These are phyloP conservation scores for Ammodramus savannarum DNA, from an alignment of 2,113 vertebrate genomes.

Conservation along the genomic window DNA sequence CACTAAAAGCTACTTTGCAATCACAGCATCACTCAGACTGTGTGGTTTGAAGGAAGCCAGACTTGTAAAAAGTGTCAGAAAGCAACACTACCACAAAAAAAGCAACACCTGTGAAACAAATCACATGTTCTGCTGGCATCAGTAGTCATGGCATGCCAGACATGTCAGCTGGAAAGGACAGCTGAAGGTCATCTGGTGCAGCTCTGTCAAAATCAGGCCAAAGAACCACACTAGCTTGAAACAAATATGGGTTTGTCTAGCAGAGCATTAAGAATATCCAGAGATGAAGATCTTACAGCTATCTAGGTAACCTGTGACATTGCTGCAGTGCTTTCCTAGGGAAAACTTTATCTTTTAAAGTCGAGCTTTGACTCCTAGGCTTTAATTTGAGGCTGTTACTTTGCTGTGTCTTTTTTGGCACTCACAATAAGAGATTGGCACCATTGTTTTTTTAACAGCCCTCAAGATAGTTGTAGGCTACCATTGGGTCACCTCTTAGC, in stretches of 20 bases:
- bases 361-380: background rate
- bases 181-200: background rate
- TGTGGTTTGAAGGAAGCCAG: background rate
- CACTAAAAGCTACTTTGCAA: background rate
- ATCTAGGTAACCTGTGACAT: background rate
- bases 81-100: background rate
- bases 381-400: background rate
- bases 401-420: background rate
- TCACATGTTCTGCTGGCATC: background rate
- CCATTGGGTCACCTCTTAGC: background rate
- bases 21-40: background rate
- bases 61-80: background rate
- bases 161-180: background rate
- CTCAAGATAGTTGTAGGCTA: background rate
- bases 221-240: background rate
- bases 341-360: background rate
- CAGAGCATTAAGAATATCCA: background rate
- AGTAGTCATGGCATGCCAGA: background rate
- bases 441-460: background rate
- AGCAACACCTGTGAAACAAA: background rate
- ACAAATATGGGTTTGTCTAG: background rate
- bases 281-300: background rate
- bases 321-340: background rate
- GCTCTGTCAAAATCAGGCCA: background rate
- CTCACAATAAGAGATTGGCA: background rate